Evolutionary conservation across 2,888 invertebrate genomes (phyloP).

Genomic region (Lamellibrachia satsuma): DNA sequence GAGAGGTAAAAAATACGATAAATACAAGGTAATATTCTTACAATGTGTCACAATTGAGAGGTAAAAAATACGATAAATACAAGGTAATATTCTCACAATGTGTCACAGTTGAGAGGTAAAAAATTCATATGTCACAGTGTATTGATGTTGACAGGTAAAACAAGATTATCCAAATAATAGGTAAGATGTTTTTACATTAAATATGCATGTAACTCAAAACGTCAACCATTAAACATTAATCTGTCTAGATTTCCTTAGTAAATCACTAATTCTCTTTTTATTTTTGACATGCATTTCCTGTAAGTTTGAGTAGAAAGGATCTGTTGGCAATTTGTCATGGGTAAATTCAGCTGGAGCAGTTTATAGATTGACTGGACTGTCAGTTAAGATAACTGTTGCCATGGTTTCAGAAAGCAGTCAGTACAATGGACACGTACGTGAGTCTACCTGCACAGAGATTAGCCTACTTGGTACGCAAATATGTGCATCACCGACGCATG

Average conservation of each 20-base stretch:
- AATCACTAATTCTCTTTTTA: background rate
- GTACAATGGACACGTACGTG: conserved; percentile 63
- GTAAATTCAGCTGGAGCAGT: background rate
- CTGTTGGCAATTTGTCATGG: background rate
- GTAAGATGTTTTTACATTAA: background rate
- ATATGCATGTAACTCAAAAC: background rate
- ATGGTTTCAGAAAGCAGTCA: conserved; percentile 54
- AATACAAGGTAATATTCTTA: conserved; percentile 38
- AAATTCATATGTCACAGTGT: too few species aligned
- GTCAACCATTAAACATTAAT: background rate
- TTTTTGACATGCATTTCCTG: background rate
- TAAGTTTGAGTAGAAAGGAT: too few species aligned
- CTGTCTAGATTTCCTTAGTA: background rate
- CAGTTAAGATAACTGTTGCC: background rate
- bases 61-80: conserved; percentile 38
- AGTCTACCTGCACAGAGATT: conserved; percentile 61
- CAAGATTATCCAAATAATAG: background rate
- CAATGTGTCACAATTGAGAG: too few species aligned
- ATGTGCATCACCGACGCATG: conserved; percentile 61
- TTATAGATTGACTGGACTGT: background rate
- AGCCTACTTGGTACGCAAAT: conserved; percentile 61
- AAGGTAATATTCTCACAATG: conserved; percentile 31
- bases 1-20: too few species aligned
- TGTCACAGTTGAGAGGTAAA: too few species aligned
- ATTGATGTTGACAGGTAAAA: too few species aligned